Evolutionary conservation across 2,113 vertebrate genomes (phyloP), one percentile per base, ranked within the genome.

Genomic region (Phylloscopus whistleri): DNA sequence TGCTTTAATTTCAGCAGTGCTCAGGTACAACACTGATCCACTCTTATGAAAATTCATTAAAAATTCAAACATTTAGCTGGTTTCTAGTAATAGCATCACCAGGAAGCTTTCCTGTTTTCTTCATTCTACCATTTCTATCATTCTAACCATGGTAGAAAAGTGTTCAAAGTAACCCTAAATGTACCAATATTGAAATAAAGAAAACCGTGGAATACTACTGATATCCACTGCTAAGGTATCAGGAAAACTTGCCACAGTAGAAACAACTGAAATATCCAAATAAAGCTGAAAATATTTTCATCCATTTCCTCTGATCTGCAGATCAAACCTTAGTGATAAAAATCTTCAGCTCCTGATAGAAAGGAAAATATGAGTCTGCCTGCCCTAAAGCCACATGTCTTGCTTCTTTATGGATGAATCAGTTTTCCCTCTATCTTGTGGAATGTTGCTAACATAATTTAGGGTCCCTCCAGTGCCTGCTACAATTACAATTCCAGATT

Each of bases 401-500:
- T 89, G 88, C 73, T 67, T 88, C 76, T 95, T 85, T 88, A 28
- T 10, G 13, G 79, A 85, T 91, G 87, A 95, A 33, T 41, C 73
- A 82, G 23, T 83, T 89, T 59, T 90, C 17, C 49, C 73, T 44
- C 35, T 72, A 26, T 63, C 72, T 16, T 67, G 33, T 51, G 18
- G 46, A 82, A 89, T 9, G 26, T 64, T 84, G 84, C 21, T 66
- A 68, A 89, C 66, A 66, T 75, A 41, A 78, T 51, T 84, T 70
- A 51, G 43, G 62, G 59, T 77, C 73, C 49, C 82, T 90, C 41
- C 68, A 66, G 24, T 46, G 51, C 11, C 39, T 91, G 16, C 46
- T 84, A 24, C n/a, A 85, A 51, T 60, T 53, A 46, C 82, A 90
- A n/a, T 22, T 93, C 68, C 56, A 68, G 58, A 82, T 56, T 78